Evolutionary conservation across 2,888 invertebrate species (phyloP).

Genomic region (Megamerina dolium): DNA sequence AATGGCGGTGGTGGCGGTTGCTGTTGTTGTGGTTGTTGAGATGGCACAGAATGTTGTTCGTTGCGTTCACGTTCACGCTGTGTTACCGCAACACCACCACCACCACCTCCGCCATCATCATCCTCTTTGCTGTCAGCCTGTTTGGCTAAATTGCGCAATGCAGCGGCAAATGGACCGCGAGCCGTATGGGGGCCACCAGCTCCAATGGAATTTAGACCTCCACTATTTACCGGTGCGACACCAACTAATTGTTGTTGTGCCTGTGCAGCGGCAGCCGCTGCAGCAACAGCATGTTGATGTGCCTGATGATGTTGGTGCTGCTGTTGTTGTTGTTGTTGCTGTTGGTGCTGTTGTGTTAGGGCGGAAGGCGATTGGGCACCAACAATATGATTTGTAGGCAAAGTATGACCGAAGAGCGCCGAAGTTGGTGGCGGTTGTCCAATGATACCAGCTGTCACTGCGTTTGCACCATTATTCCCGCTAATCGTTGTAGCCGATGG

Average conservation of each 20-base stretch:
- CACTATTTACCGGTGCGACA: too few species aligned
- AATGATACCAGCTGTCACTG: constrained; percentile 4
- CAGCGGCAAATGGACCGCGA: constrained; percentile 82
- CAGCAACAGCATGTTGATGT: constrained; percentile 41
- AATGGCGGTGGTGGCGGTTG: constrained; percentile 11
- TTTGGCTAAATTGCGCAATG: constrained; percentile 83
- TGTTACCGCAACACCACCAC: too few species aligned
- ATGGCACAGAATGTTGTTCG: constrained; percentile 14
- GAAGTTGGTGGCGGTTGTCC: constrained; percentile 23
- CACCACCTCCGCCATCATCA: constrained; percentile 51
- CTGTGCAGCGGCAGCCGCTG: constrained; percentile 36
- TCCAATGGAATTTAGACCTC: constrained; percentile 48
- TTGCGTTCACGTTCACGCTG: constrained; percentile 32
- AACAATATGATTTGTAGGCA: constrained; percentile 38
- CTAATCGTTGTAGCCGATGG: constrained; percentile 27
- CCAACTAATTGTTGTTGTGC: constrained; percentile 36
- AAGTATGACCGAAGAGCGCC: constrained; percentile 35
- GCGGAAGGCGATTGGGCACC: constrained; percentile 41
- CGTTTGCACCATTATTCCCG: constrained; percentile 22
- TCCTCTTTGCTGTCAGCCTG: constrained; percentile 76
- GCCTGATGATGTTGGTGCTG: too few species aligned
- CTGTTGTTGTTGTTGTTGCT: too few species aligned
- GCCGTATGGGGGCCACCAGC: too few species aligned
- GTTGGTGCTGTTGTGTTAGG: constrained; percentile 33
- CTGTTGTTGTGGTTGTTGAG: too few species aligned